phyloP scores from a whole-genome alignment of 2,113 vertebrate species.

The Grammomys dolichurus region DNA sequence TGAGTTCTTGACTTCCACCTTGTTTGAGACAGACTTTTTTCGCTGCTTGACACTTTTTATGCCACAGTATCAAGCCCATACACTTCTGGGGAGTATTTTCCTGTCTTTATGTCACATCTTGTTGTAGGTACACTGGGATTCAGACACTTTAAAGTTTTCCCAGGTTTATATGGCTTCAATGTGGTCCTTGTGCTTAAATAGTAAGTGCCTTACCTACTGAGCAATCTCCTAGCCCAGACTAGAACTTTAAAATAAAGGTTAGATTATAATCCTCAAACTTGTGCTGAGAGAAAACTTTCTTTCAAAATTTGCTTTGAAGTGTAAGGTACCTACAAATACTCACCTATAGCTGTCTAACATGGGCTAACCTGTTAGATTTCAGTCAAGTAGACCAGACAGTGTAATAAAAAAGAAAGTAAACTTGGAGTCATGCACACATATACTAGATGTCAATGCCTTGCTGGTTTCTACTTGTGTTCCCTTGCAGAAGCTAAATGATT shows the following conservation, averaged over 20 bases:
- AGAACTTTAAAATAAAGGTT: background rate
- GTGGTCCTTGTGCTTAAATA: background rate
- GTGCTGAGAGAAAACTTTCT: background rate
- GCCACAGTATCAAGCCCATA: too few relatives aligned
- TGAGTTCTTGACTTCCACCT: background rate
- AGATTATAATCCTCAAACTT: background rate
- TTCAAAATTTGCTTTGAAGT: conserved; percentile 13
- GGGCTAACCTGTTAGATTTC: conserved; percentile 11
- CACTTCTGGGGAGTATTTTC: background rate
- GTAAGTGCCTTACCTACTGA: background rate
- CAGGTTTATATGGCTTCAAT: background rate
- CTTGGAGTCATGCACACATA: background rate
- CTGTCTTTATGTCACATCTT: too few relatives aligned
- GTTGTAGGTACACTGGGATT: background rate
- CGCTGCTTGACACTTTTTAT: background rate
- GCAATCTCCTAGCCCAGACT: background rate
- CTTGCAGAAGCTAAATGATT: background rate
- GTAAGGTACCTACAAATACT: background rate
- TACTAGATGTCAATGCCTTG: background rate
- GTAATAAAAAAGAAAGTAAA: background rate
- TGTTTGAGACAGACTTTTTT: background rate
- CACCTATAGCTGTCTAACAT: background rate
- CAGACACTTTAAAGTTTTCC: background rate
- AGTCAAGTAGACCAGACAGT: background rate
- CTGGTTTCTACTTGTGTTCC: background rate